phyloP scores from a whole-genome alignment of 2,888 invertebrate species.

The Chalcosyrphus nemorum region DNA sequence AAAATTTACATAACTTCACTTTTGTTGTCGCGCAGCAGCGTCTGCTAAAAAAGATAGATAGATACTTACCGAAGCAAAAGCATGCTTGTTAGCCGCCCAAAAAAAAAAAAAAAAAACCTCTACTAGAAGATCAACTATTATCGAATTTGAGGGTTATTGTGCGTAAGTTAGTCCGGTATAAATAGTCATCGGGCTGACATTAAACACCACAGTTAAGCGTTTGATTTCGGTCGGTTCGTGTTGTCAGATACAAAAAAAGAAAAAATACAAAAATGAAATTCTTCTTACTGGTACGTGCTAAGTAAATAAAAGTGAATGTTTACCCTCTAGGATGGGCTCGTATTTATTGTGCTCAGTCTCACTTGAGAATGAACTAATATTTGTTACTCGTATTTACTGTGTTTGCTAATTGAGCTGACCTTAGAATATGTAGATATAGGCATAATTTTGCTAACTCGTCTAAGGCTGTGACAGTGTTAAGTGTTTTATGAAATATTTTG shows the following conservation, averaged over 20 bases:
- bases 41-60: not conserved
- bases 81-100: constrained; percentile 10
- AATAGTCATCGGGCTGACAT: constrained; percentile 45
- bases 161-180: constrained; percentile 47
- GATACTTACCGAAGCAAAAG: constrained; percentile 3
- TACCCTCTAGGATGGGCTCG: constrained; percentile 32
- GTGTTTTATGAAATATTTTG: constrained; percentile 12
- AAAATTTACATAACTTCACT: constrained; percentile 55
- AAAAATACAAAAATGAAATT: constrained; percentile 56
- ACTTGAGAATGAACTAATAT: constrained; percentile 4
- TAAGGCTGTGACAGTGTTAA: constrained; percentile 23
- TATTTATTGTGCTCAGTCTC: not conserved
- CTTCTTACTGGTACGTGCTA: constrained; percentile 63
- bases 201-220: constrained; percentile 47
- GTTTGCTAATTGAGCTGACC: constrained; percentile 19
- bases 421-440: constrained; percentile 2
- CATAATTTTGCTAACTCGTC: not conserved
- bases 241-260: not conserved
- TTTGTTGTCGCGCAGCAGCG: constrained; percentile 19
- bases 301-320: constrained; percentile 14
- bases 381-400: not conserved
- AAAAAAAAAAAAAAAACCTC: constrained; percentile 5
- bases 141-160: constrained; percentile 46
- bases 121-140: constrained; percentile 48
- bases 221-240: constrained; percentile 55